A percentile compares a stretch with the other conserved stretches of the same genome.
phyloP scores from a whole-genome alignment of 2,113 vertebrate species.

The Rhinogobius similis region DNA sequence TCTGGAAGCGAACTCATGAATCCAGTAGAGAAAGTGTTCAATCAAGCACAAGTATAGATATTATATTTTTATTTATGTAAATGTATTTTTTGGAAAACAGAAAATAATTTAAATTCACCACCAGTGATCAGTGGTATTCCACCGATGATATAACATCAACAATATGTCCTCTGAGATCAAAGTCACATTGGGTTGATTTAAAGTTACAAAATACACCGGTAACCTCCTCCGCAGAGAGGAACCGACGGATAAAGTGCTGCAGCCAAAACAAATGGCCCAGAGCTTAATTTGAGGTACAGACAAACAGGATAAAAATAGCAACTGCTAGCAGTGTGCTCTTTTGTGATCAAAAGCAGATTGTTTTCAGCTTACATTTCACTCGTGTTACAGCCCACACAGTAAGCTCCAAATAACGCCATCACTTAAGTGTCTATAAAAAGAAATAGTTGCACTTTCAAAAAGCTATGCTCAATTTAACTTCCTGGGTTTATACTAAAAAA shows the following conservation, averaged over 20 bases:
- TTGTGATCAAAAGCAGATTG: slow-evolving; percentile 46
- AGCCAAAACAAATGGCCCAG: slow-evolving; percentile 25
- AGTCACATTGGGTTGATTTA: slow-evolving; percentile 38
- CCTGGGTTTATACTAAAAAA: no score
- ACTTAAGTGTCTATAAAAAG: background rate
- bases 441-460: background rate
- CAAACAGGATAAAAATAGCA: slow-evolving; percentile 53
- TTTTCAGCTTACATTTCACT: slow-evolving; percentile 26
- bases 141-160: slow-evolving; percentile 29
- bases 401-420: slow-evolving; percentile 9
- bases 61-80: no score
- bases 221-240: slow-evolving; percentile 9
- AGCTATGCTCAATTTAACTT: background rate
- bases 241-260: slow-evolving; percentile 16
- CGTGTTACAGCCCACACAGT: background rate
- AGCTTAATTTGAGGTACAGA: slow-evolving; percentile 49
- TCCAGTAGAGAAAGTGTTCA: no score
- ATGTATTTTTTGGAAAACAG: slow-evolving; percentile 19
- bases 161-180: background rate
- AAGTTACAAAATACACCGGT: slow-evolving; percentile 27
- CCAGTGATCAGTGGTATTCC: background rate
- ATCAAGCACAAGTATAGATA: background rate
- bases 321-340: slow-evolving; percentile 15
- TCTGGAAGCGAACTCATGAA: no score
- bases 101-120: no score